Evolutionary conservation across 2,888 invertebrate species (phyloP), one percentile per base, ranked within the genome.

Genomic region (Eubasilissa splendida): DNA sequence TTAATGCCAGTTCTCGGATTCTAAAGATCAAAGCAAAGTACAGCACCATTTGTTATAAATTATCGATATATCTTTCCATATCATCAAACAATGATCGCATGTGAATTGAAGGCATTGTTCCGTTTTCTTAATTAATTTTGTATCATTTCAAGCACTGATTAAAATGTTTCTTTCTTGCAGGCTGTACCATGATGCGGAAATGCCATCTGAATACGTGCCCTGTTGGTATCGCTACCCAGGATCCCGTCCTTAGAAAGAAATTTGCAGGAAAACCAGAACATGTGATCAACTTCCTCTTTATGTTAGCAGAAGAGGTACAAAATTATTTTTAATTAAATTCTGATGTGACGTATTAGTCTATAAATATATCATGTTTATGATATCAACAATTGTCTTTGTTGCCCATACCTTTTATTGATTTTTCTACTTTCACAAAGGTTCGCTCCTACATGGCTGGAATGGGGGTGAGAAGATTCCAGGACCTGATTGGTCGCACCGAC

Each of bases 121-220:
- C 42, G 3, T 42, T 42, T 42, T 2, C 4, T 7, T 5, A 42
- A 42, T 42, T 7, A n/a, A 65, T 4, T 12, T 52, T 5, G 12
- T 50, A 58, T 33, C 8, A 11, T 77, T 68, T 56, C 12, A 4
- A 58, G 58, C 60, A 63, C 22, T 14, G 11, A 11, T 65, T 65
- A 33, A 31, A 14, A 70, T 63, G 76, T 78, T 8, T 71, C 14
- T 63, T 84, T 8, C 82, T 86, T 0, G 12, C 85, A 91, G 93
- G 99, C 4, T 99, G 99, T 87, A 99, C 99, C 0, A 99, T 99
- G 99, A 99, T 99, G 99, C 93, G 99, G 80, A 99, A 99, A 88
- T 99, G 99, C 86, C 99, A 99, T 88, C 90, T 99, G 85, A 99
- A 99, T 89, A 99, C 99, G 8, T 99, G 99, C 85, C 99, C 99